A percentile compares a stretch with the other conserved stretches of the same genome.
Conservation (phyloP, 2,113 vertebrate species). For the Neodon shergylaensis region DNA sequence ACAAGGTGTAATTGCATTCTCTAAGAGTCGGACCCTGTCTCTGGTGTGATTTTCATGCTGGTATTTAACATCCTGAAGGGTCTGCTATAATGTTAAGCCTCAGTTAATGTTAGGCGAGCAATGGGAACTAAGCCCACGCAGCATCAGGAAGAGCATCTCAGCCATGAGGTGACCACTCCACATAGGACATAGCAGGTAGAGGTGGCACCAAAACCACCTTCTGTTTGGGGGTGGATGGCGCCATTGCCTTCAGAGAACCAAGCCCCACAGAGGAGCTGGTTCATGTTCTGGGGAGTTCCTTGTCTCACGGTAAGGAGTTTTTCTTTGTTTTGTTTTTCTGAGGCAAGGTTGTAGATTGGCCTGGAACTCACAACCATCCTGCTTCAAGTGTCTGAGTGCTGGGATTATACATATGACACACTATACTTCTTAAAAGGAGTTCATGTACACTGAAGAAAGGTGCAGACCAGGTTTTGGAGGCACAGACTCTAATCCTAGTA, state of each 20-base stretch:
- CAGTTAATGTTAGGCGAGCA: too few species aligned
- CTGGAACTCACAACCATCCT: not conserved
- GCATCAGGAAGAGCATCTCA: not conserved
- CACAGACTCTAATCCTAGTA: not conserved
- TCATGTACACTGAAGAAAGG: not conserved
- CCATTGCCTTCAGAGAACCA: not conserved
- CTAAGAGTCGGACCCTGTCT: not conserved
- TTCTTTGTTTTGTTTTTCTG: not conserved
- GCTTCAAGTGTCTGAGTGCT: not conserved
- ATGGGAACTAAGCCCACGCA: fast-evolving
- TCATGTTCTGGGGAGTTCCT: not conserved
- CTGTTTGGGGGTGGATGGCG: too few species aligned
- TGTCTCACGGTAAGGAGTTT: not conserved
- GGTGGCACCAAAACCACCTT: not conserved
- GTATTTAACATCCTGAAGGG: not conserved
- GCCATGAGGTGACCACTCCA: fast-evolving
- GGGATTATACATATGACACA: not conserved
- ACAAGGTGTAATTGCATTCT: fast-evolving
- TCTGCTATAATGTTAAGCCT: not conserved
- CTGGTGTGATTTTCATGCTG: not conserved
- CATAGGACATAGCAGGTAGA: not conserved
- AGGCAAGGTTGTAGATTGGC: not conserved
- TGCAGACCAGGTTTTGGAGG: not conserved
- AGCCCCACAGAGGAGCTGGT: not conserved
- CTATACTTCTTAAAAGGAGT: not conserved